Evolutionary conservation across 1,140 invertebrate species (phyloP).

Genomic region (Plodia interpunctella): DNA sequence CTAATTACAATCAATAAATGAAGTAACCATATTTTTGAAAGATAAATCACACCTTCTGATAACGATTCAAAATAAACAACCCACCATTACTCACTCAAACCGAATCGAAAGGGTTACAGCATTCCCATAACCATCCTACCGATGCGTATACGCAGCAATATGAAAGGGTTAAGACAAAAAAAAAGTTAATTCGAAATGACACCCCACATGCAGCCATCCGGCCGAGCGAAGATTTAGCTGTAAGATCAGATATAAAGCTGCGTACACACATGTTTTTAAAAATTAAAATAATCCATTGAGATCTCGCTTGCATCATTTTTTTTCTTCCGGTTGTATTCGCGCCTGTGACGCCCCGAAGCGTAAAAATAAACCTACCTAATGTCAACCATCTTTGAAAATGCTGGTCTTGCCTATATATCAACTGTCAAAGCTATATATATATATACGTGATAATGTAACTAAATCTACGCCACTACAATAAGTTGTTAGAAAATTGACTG

Average conservation of each 20-base stretch:
- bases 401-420: too few relatives aligned
- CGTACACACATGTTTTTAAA: background rate
- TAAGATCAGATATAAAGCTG: conserved; percentile 12
- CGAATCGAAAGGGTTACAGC: conserved; percentile 24
- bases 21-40: background rate
- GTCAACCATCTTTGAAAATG: too few relatives aligned
- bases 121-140: conserved; percentile 46
- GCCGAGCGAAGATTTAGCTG: conserved; percentile 41
- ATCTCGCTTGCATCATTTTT: too few relatives aligned
- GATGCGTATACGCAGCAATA: conserved; percentile 46
- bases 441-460: too few relatives aligned
- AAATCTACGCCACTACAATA: too few relatives aligned
- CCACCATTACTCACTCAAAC: background rate
- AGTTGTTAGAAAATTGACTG: too few relatives aligned
- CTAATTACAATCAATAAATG: background rate
- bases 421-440: too few relatives aligned
- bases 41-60: background rate
- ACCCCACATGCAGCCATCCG: conserved; percentile 65
- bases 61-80: background rate
- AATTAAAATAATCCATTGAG: background rate
- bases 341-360: too few relatives aligned
- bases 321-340: too few relatives aligned
- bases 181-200: conserved; percentile 68
- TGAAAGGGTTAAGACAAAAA: conserved; percentile 64
- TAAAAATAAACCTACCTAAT: too few relatives aligned